These are phyloP conservation scores for Menidia beryllina DNA, from an alignment of 2,113 vertebrate genomes.

Conservation along the genomic window DNA sequence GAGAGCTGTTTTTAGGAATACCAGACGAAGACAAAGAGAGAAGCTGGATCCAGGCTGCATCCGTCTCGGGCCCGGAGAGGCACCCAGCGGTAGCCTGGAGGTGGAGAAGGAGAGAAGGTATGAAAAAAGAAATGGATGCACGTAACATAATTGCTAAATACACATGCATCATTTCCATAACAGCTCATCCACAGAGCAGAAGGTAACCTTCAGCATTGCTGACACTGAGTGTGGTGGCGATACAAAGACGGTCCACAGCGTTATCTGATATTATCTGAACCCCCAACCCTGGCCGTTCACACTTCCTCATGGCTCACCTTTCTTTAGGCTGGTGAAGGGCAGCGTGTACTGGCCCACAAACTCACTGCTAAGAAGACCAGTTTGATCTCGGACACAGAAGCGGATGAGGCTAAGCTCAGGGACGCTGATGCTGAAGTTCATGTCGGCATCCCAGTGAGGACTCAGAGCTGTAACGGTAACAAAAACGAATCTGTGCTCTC, in stretches of 20 bases:
- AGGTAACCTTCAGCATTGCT: slow-evolving; percentile 52
- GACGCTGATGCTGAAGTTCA: slow-evolving; percentile 83
- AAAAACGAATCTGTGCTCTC: neutral
- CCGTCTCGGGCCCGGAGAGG: slow-evolving; percentile 83
- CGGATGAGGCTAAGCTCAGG: slow-evolving; percentile 88
- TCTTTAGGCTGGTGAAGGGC: slow-evolving; percentile 85
- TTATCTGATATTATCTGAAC: slow-evolving; percentile 53
- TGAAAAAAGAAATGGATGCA: slow-evolving; percentile 24
- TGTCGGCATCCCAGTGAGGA: slow-evolving; percentile 86
- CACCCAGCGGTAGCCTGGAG: slow-evolving; percentile 86
- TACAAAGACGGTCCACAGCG: slow-evolving; percentile 41
- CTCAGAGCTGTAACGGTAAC: slow-evolving; percentile 78
- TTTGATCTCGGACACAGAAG: slow-evolving; percentile 85
- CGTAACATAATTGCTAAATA: slow-evolving; percentile 21
- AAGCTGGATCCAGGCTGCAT: slow-evolving; percentile 82
- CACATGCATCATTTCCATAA: slow-evolving; percentile 6
- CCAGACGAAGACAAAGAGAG: slow-evolving; percentile 83
- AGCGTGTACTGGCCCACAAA: slow-evolving; percentile 90
- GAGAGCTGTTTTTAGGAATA: slow-evolving; percentile 64
- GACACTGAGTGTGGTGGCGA: slow-evolving; percentile 54
- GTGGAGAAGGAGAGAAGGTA: slow-evolving; percentile 11
- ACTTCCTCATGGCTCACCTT: slow-evolving; percentile 81
- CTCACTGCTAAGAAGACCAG: slow-evolving; percentile 79
- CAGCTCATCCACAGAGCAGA: slow-evolving; percentile 1
- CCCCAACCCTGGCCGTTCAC: slow-evolving; percentile 31